Evolutionary conservation across 2,888 invertebrate genomes (phyloP), one percentile per base, ranked within the genome.

Genomic region (Eulithis prunata): DNA sequence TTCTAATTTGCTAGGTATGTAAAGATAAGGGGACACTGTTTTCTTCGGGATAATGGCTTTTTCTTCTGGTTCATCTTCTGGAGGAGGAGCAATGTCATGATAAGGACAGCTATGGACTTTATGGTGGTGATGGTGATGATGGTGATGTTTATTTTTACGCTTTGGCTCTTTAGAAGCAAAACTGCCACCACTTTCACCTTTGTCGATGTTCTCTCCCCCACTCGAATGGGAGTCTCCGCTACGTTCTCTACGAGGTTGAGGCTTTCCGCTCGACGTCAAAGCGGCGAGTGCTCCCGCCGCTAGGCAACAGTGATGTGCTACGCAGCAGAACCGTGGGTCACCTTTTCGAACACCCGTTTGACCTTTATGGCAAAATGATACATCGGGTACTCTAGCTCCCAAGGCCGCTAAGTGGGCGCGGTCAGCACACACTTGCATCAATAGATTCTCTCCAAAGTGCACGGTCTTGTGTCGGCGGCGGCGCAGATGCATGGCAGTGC

Each of bases 401-500:
- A 93, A 86, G 53, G 93, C 91, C 52, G 93, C 88, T 70, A 93
- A 82, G 75, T 93, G 93, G 14, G 93, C 95, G 64, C 96, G 94
- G 86, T 96, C 96, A 71, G 96, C 95, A 86, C 95, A 96, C 60
- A 96, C 96, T 86, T 96, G 96, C 86, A 96, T 94, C 74, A 96
- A 86, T 38, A 96, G 93, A 85, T 96, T 96, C 82, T 96, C 96
- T 66, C 96, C 96, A 82, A 96, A 96, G 87, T 96, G 96, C 58
- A 96, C 96, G 57, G 96, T 96, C 88, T 96, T 96, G 89, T 96
- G 96, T 66, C 96, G 94, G 62, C 96, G 94, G 65, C 96, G 94
- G 61, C 96, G 95, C 68, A 95, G 90, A 76, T 95, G 95, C 82
- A 95, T 92, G 75, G 87, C 85, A 76, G 86, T 89, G 79, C 87